Evolutionary conservation across 1,140 invertebrate species (phyloP), one percentile per base, ranked within the genome.

Genomic region (Antheraea mylitta): DNA sequence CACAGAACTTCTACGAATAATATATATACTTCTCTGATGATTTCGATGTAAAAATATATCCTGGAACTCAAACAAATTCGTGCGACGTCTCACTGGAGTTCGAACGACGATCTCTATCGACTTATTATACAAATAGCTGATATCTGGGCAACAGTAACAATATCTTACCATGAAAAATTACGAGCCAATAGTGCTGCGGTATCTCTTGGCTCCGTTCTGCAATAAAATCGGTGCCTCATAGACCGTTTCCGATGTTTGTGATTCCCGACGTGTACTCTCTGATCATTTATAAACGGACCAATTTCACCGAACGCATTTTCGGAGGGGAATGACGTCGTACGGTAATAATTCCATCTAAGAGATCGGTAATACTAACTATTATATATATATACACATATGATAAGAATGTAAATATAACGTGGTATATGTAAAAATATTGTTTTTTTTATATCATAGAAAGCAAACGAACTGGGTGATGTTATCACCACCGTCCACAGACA

Each of bases 41-140:
- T 53, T 53, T 16, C 45, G 11, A 53, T 16, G 45, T 53, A 53
- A 53, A 53, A 53, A 53, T 53, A 53, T 53, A 6, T 53, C 5
- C 45, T 81, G 36, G 66, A 76, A 69, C 64, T 75, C 74, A 78
- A 77, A 81, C 80, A 80, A 86, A 83, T 80, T 83, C 75, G 68
- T 64, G 73, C 70, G 76, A 76, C 71, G 75, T 71, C 71, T 78
- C 76, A 81, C 72, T 72, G 76, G 68, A 72, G 78, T 68, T 66
- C 75, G 68, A 65, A 80, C 76, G 81, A 79, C 77, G 79, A 85
- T 80, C 67, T 69, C 77, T 81, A 87, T 85, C 75, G 83, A 75
- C 77, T 85, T 85, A 87, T 87, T 85, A 87, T 85, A 85, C 82
- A 83, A 87, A 87, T 79, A 77, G 82, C 74, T 75, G 73, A 81